Base-by-base conservation (phyloP, 2,113 vertebrate species). In the Acanthochromis polyacanthus region DNA sequence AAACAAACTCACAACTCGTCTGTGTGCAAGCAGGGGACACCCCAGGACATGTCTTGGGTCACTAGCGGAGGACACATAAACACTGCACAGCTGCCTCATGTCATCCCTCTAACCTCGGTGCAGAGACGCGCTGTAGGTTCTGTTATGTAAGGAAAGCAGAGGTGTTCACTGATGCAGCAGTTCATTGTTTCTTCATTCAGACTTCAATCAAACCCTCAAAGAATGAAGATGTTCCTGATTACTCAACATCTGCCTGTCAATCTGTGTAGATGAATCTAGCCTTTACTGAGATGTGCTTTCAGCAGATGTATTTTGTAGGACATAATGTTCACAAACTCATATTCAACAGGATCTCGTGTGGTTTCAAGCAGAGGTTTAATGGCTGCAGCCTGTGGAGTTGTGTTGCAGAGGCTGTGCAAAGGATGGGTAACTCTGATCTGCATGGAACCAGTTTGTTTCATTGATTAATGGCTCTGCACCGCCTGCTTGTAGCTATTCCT, bases 81-180 rank as follows among this genome's bases (percentile, higher is more conserved):
- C 93, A 93, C 46, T 52, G 80, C 81, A 88, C 94, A 95, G 95
- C 93, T 95, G 95, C 92, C 72, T 92, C 86, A 46, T 79, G 85
- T 82, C 85, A 86, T 79, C 72, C 78, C 20, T 71, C 50, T 81
- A 84, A 85, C 75, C 84, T 71, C n/a, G 1, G 22, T 45, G 56
- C 50, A 67, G 38, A 75, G 70, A 36, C 30, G 56, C 12, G 19
- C 53, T 86, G 50, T 40, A 19, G 32, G 46, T 56, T 45, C 58
- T 45, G 69, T 91, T 89, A 85, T 67, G 50, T 90, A 89, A 92
- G 61, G 14, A 57, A 66, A 51, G 73, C 50, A 46, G 62, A 62
- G 75, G 60, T 80, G 77, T 72, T 86, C 64, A n/a, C 57, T 61
- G 61, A 71, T 14, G 11, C 58, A 45, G 53, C 64, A 53, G 59